Base-by-base conservation (phyloP, 2,113 vertebrate species). In the Silurus asotus region DNA sequence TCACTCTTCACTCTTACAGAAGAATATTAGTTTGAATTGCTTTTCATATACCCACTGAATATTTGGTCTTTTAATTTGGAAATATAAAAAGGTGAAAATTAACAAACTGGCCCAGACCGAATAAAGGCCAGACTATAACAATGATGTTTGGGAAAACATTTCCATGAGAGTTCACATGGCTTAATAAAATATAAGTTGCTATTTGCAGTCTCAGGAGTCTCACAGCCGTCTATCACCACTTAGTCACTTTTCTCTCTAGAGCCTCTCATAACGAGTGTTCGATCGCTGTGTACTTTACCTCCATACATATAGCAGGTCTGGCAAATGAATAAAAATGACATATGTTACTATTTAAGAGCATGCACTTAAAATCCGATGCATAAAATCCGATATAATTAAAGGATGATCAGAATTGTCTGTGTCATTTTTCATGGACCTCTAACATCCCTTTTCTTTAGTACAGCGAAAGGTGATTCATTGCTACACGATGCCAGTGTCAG, bases 391-490 rank as follows among this genome's bases (percentile, higher is more conserved):
- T 85, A 59, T 67, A 59, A 59, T 81, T 69, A 81, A 56, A 58
- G 48, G 8, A 53, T 8, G 15, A 62, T 67, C 8, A 49, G 28
- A 58, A 81, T 81, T 65, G 51, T 23, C 56, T 55, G 74, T 48
- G 45, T 65, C 72, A 49, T 86, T 86, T 88, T 37, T 82, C 37
- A 82, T 59, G 13, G 14, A 61, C 55, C 79, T 23, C 51, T 86
- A 56, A 81, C n/a, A 83, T 8, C 7, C 56, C 23, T 23, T 78
- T 69, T 49, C 64, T 48, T 59, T 37, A 53, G 37, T 74, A 61
- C 45, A 74, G 81, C 49, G 56, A 87, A 65, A 84, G 67, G 86
- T 88, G 87, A 87, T 82, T 86, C 79, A 85, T 83, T 62, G 81
- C 48, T 56, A 59, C 70, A 53, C 58, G 6, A 77, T 51, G 17